Percentiles rank a stretch among this genome's conserved stretches.
Conservation (phyloP, 2,113 vertebrate species). For the Vimba vimba region DNA sequence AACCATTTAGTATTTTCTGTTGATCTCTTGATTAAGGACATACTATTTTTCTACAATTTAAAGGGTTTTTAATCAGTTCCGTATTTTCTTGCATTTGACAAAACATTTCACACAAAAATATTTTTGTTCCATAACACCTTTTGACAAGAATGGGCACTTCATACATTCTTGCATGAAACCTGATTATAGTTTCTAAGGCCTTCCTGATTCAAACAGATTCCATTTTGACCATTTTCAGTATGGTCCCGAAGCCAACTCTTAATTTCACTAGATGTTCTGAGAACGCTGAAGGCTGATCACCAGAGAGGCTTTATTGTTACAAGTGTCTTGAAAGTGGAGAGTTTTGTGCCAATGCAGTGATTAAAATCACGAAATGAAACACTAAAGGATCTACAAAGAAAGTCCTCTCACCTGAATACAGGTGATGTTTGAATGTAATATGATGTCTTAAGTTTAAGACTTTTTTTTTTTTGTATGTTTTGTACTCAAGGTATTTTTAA, state of each 20-base stretch:
- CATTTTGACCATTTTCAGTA: neutral
- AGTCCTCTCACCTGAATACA: slow-evolving; percentile 58
- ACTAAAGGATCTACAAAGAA: slow-evolving; percentile 16
- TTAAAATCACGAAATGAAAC: slow-evolving; percentile 50
- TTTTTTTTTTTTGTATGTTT: slow-evolving; percentile 76
- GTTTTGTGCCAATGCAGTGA: neutral
- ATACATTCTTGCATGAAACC: neutral
- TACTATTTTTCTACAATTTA: neutral
- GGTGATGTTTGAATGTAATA: slow-evolving; percentile 70
- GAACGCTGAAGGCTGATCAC: neutral
- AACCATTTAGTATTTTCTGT: neutral
- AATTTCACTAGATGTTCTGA: neutral
- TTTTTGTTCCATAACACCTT: neutral
- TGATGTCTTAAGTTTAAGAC: slow-evolving; percentile 74
- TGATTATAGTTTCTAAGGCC: neutral
- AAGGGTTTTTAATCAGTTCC: neutral
- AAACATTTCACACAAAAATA: neutral
- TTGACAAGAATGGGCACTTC: neutral
- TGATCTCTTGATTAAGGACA: neutral
- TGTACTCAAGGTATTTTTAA: slow-evolving; percentile 90
- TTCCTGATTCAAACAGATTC: neutral
- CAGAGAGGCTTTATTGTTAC: neutral
- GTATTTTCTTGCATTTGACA: neutral
- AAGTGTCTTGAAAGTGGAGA: neutral
- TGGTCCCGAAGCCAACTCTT: neutral